Evolutionary conservation across 1,140 invertebrate species (phyloP).

Genomic region (Camponotus pennsylvanicus): DNA sequence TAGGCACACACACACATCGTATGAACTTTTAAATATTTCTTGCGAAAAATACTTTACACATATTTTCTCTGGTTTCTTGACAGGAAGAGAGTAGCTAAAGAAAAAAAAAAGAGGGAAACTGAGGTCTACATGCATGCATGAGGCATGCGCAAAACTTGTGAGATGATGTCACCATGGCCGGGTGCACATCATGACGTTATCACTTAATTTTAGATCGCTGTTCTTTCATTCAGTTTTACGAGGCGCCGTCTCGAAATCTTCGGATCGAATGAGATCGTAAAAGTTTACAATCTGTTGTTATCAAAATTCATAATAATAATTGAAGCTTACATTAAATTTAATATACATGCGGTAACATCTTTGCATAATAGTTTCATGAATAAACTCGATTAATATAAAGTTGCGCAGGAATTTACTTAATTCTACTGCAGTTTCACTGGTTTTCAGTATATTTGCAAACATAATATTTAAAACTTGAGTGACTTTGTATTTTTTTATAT

Average conservation of each 20-base stretch:
- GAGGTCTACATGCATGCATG: neutral
- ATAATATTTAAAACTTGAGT: too few relatives aligned
- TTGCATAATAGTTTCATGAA: neutral
- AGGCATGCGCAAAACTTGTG: conserved; percentile 32
- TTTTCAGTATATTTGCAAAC: too few relatives aligned
- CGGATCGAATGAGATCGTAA: neutral
- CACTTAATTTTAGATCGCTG: conserved; percentile 74
- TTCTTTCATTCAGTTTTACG: conserved; percentile 64
- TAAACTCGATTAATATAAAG: neutral
- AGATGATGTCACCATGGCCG: conserved; percentile 67
- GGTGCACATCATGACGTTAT: conserved; percentile 70
- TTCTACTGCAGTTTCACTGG: too few relatives aligned
- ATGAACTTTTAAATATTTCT: neutral
- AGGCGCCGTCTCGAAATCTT: neutral
- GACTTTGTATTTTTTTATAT: too few relatives aligned
- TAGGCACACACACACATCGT: neutral
- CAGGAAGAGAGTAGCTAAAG: neutral
- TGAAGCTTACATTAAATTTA: too few relatives aligned
- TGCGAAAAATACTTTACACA: neutral
- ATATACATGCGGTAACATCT: neutral
- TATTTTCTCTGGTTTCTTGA: neutral
- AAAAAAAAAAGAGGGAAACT: conserved; percentile 17
- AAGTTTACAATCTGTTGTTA: neutral
- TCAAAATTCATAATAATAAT: neutral
- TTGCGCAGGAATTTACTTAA: neutral